These are phyloP conservation scores for Trichomycterus rosablanca DNA, from an alignment of 2,113 vertebrate species.

Conservation along the genomic window DNA sequence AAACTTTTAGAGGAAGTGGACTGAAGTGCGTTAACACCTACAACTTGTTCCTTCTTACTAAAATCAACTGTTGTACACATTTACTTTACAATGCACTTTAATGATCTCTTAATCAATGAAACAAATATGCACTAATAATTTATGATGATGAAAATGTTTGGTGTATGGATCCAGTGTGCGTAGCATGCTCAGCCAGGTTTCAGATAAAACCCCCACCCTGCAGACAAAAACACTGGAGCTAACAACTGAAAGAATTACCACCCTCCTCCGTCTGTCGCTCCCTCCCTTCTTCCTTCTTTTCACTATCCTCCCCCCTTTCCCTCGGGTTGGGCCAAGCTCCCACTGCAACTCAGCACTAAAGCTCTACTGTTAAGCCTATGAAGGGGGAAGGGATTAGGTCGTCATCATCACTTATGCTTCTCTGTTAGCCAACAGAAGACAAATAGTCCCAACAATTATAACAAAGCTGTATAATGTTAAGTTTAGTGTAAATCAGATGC, in stretches of 20 bases:
- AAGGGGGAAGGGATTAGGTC: slow-evolving; percentile 52
- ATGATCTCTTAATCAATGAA: slow-evolving; percentile 1
- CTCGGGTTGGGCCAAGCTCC: slow-evolving; percentile 54
- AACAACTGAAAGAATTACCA: slow-evolving; percentile 58
- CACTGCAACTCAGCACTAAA: slow-evolving; percentile 36
- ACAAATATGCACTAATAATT: slow-evolving; percentile 1
- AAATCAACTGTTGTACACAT: slow-evolving; percentile 29
- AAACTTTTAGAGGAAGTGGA: slow-evolving; percentile 31
- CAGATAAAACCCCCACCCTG: slow-evolving; percentile 51
- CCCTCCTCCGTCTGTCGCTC: slow-evolving; percentile 45
- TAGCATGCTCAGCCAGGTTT: slow-evolving; percentile 20
- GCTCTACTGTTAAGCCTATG: slow-evolving; percentile 42
- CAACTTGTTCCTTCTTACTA: slow-evolving; percentile 31
- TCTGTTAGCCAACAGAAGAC: neutral
- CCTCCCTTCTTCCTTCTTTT: slow-evolving; percentile 16
- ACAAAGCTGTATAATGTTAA: neutral
- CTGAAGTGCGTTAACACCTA: slow-evolving; percentile 27
- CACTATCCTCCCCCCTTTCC: slow-evolving; percentile 37
- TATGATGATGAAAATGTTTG: slow-evolving; percentile 14
- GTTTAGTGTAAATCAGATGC: neutral
- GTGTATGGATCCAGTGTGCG: neutral
- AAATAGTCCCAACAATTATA: slow-evolving; percentile 2
- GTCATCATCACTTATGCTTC: slow-evolving; percentile 24
- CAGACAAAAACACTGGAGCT: slow-evolving; percentile 51
- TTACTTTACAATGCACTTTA: slow-evolving; percentile 1